Percentiles rank a stretch among this genome's conserved stretches.
phyloP scores from a whole-genome alignment of 2,797 vertebrate genomes.

The Syndactyla subalaris region DNA sequence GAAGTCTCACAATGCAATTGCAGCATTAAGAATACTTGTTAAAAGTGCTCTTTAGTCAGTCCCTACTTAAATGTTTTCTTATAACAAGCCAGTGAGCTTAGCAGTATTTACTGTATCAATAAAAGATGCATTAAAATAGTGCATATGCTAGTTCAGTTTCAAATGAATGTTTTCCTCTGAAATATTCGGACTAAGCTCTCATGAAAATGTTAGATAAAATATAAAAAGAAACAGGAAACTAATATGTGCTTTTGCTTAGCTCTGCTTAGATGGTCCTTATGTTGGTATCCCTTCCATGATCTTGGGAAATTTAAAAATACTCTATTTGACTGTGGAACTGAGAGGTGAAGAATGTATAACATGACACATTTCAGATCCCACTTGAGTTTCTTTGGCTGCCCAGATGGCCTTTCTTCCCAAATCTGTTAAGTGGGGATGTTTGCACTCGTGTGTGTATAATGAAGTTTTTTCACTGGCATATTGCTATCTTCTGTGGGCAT shows the following conservation, averaged over 20 bases:
- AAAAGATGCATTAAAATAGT: not conserved
- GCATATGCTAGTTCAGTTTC: not conserved
- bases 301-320: not conserved
- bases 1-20: not conserved
- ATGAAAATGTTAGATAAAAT: not conserved
- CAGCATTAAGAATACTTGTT: not conserved
- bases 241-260: not conserved
- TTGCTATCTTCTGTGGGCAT: not conserved
- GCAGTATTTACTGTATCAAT: not conserved
- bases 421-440: not conserved
- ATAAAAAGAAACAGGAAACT: not conserved
- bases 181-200: not conserved
- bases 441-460: not conserved
- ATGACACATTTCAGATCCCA: not conserved
- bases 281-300: not conserved
- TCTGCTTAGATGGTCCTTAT: not conserved
- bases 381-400: not conserved
- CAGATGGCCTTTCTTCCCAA: not conserved
- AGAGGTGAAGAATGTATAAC: not conserved
- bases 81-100: not conserved
- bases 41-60: not conserved
- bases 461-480: not conserved
- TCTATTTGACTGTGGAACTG: not conserved
- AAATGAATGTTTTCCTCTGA: not conserved
- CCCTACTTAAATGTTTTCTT: not conserved